Evolutionary conservation across 1,140 invertebrate genomes (phyloP), one percentile per base, ranked within the genome.

Genomic region (Anthonomus grandis): DNA sequence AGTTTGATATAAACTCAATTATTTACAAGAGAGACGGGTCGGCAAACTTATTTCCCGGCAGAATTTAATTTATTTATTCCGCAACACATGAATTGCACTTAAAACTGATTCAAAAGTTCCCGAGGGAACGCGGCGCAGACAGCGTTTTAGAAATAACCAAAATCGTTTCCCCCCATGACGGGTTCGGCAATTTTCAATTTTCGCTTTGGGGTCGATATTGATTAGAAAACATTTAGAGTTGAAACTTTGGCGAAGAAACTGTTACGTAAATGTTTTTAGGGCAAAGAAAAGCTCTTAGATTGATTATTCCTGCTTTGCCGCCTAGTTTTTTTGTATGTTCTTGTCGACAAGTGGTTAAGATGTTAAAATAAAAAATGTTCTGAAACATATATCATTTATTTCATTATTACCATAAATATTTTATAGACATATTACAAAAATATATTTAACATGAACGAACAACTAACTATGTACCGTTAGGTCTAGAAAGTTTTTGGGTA

Each of bases 31-130:
- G n/a, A n/a, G n/a, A n/a, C n/a, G n/a, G n/a, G n/a, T n/a, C n/a
- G n/a, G n/a, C n/a, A n/a, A n/a, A n/a, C n/a, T n/a, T n/a, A n/a
- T n/a, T n/a, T n/a, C n/a, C n/a, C n/a, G n/a, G n/a, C n/a, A n/a
- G n/a, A n/a, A n/a, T n/a, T n/a, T 17, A 12, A n/a, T 39, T 39
- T n/a, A 39, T 39, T 39, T 39, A 39, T 39, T 39, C 37, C 37
- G 37, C 37, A 17, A 9, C 37, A 39, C 13, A n/a, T 39, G 17
- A 5, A 5, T 39, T 39, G 9, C 37, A 5, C 17, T 39, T 39
- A 39, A 39, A 17, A 17, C 9, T 17, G 37, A 39, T n/a, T 39
- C 37, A 17, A 39, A 39, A 39, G 5, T 9, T 17, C 37, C 15
- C 37, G 10, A 9, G 9, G 5, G 9, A 5, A 9, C 15, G 10